These are phyloP conservation scores for Orycteropus afer DNA, from an alignment of 2,113 vertebrate species.

Conservation along the genomic window DNA sequence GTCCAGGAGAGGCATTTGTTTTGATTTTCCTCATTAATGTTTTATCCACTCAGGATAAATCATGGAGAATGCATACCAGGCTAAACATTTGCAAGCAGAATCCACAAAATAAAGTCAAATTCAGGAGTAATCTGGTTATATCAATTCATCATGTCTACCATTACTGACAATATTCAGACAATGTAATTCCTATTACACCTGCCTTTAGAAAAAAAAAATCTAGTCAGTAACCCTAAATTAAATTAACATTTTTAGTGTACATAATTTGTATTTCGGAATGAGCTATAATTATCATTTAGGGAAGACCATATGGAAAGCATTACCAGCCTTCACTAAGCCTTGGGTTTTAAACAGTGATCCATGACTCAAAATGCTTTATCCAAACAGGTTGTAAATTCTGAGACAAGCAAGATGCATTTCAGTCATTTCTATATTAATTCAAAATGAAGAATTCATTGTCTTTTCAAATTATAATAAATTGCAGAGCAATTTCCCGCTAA, in stretches of 20 bases:
- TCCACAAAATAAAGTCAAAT: slow-evolving; percentile 63
- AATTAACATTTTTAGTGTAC: slow-evolving; percentile 80
- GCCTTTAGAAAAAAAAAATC: slow-evolving; percentile 65
- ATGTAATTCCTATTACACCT: slow-evolving; percentile 76
- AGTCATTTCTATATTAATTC: slow-evolving; percentile 60
- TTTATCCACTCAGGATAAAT: slow-evolving; percentile 82
- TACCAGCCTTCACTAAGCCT: slow-evolving; percentile 48
- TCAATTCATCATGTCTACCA: slow-evolving; percentile 67
- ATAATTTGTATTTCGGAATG: slow-evolving; percentile 74
- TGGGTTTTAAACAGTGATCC: slow-evolving; percentile 20
- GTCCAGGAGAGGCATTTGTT: slow-evolving; percentile 78
- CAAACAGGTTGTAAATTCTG: slow-evolving; percentile 69
- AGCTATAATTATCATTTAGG: slow-evolving; percentile 72
- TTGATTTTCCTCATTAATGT: slow-evolving; percentile 83
- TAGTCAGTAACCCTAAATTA: slow-evolving; percentile 72
- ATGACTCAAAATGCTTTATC: slow-evolving; percentile 58
- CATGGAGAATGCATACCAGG: slow-evolving; percentile 67
- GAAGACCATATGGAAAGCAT: slow-evolving; percentile 75
- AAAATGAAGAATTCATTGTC: slow-evolving; percentile 79
- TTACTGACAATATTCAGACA: slow-evolving; percentile 72
- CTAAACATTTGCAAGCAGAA: slow-evolving; percentile 60
- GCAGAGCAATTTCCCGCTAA: slow-evolving; percentile 76
- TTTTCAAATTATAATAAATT: slow-evolving; percentile 80
- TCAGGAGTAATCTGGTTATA: slow-evolving; percentile 71
- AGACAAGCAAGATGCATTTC: slow-evolving; percentile 66